Base-by-base conservation (phyloP, 2,113 vertebrate species). In the Vulpes lagopus region DNA sequence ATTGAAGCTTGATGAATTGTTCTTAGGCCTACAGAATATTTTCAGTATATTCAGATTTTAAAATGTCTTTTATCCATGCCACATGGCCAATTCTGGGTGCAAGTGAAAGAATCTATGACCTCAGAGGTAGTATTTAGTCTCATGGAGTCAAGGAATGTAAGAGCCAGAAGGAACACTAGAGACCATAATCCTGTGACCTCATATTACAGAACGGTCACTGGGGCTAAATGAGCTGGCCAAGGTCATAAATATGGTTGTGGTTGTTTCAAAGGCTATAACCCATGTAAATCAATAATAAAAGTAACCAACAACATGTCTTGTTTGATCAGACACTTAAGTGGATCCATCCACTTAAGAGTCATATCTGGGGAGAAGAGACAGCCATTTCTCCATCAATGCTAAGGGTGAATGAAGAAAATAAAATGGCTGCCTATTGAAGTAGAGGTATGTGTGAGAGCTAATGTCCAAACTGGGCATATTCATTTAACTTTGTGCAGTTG, bases 171-270 rank as follows among this genome's bases (percentile, higher is more conserved):
- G 35, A 53, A 90, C 65, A 91, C 94, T 94, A 93, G 93, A 91
- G 76, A 97, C 97, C 53, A 78, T 97, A 94, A 95, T 97, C 91
- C 93, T 95, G 76, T 95, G 93, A 97, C 91, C 51, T 97, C 89
- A 78, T 95, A 93, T 97, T 96, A 94, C 89, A 97, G 91, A 94
- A 97, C 1, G 11, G 88, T 92, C 69, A 92, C 5, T 95, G 84
- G 81, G 67, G 81, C 43, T 95, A 78, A 95, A 90, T n/a, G 49
- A 96, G 14, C 76, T 95, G 76, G 76, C 80, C 85, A 89, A 92
- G 83, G 93, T 95, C 35, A 94, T 85, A 97, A 93, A 91, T 93
- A 80, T 88, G 69, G 71, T 30, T 80, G 84, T 96, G 91, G 74
- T 92, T 95, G 69, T 59, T 88, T 92, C 67, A 96, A 95, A 78